Conservation (phyloP, 2,113 vertebrate species). For the Poicephalus gulielmi region DNA sequence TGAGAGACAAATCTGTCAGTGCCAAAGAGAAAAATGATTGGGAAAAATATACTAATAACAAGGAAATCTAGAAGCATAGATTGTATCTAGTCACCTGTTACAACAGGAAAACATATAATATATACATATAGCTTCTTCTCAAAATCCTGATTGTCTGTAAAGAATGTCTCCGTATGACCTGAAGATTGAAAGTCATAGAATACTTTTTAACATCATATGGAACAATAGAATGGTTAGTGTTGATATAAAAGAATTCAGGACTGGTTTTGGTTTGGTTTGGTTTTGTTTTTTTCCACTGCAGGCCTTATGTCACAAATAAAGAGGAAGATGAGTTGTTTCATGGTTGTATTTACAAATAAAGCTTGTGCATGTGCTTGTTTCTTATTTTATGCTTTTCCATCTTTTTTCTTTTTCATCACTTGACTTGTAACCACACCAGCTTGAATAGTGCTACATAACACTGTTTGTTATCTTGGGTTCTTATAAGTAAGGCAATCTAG, state of each 20-base stretch:
- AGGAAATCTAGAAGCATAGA: not conserved
- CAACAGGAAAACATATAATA: not conserved
- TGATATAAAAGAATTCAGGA: not conserved
- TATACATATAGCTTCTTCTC: not conserved
- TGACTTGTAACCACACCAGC: not conserved
- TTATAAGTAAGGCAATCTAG: not conserved
- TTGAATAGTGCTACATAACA: not conserved
- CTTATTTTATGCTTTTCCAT: not conserved
- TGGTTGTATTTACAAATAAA: not conserved
- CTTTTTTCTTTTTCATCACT: not conserved
- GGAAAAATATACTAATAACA: not conserved
- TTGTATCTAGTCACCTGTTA: not conserved
- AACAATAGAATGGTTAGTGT: not conserved
- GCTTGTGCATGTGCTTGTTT: not conserved
- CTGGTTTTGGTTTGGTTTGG: not conserved
- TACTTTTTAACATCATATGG: not conserved
- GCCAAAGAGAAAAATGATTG: not conserved
- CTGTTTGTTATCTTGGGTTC: not conserved
- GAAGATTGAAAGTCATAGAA: not conserved
- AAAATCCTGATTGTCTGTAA: not conserved
- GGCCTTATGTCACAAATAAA: not conserved
- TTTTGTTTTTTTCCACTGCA: not conserved
- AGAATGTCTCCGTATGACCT: not conserved
- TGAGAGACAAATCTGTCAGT: not conserved
- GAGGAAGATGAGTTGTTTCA: not conserved